Evolutionary conservation across 2,888 invertebrate species (phyloP).

Genomic region (Drymonia ruficornis): DNA sequence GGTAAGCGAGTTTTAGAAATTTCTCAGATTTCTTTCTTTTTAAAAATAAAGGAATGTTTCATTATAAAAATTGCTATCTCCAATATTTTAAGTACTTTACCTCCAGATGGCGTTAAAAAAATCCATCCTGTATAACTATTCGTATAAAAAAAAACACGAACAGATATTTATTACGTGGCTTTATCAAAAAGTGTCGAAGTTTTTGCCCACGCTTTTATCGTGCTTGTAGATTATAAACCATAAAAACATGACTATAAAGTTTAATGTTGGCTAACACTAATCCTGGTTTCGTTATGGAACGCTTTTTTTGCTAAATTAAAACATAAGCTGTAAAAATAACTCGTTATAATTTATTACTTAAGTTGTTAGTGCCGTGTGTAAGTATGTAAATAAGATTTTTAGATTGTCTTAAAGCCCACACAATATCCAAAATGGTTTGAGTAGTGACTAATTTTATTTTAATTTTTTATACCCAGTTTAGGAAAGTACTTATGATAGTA

Average conservation of each 20-base stretch:
- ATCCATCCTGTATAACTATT: too few species aligned
- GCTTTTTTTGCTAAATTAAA: not conserved
- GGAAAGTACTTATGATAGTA: too few species aligned
- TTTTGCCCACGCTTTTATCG: not conserved
- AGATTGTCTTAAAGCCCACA: not conserved
- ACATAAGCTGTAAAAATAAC: not conserved
- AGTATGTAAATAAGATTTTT: conserved; percentile 4
- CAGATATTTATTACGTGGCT: too few species aligned
- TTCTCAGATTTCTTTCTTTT: too few species aligned
- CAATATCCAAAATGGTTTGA: not conserved
- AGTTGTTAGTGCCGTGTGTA: conserved; percentile 3
- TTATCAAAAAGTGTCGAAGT: not conserved
- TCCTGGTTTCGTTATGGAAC: not conserved
- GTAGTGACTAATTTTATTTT: not conserved
- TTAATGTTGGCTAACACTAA: not conserved
- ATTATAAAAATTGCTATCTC: too few species aligned
- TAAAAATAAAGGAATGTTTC: too few species aligned
- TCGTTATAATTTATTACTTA: not conserved
- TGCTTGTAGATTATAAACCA: not conserved
- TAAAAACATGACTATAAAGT: not conserved
- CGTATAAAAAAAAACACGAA: too few species aligned
- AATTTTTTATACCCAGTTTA: too few species aligned
- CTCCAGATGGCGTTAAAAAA: too few species aligned
- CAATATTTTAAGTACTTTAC: too few species aligned
- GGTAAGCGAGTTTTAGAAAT: too few species aligned